Conservation (phyloP, 2,888 invertebrate species). For the Phengaris arion region DNA sequence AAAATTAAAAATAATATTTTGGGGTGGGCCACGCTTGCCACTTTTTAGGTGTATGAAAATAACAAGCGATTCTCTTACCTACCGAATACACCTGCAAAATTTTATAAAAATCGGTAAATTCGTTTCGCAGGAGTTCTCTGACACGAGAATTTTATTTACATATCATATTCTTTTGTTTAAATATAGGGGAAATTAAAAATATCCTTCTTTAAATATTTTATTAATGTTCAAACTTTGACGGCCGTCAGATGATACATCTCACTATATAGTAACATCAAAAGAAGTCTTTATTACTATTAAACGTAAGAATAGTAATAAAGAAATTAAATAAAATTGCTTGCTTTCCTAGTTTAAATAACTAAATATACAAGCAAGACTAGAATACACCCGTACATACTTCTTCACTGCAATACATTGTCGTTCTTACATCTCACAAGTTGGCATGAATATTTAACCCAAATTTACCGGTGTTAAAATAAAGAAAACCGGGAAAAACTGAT, state of each 20-base stretch:
- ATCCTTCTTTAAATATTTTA: not conserved
- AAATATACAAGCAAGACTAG: slow-evolving; percentile 29
- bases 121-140: no score
- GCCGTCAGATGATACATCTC: not conserved
- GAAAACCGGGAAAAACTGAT: not conserved
- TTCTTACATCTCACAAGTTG: not conserved
- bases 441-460: no score
- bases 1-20: no score
- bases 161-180: no score
- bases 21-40: no score
- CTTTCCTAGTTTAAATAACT: not conserved
- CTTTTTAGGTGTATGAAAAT: no score
- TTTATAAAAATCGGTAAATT: no score
- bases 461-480: not conserved
- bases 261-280: no score
- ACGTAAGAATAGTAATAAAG: slow-evolving; percentile 32
- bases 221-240: slow-evolving; percentile 23
- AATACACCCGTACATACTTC: slow-evolving; percentile 2
- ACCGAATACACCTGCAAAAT: no score
- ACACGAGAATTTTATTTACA: no score
- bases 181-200: not conserved
- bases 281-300: slow-evolving; percentile 30
- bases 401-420: not conserved
- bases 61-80: no score
- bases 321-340: slow-evolving; percentile 25